A percentile compares a stretch with the other conserved stretches of the same genome.
Evolutionary conservation across 2,888 invertebrate genomes (phyloP).

Genomic region (Latrodectus hesperus): DNA sequence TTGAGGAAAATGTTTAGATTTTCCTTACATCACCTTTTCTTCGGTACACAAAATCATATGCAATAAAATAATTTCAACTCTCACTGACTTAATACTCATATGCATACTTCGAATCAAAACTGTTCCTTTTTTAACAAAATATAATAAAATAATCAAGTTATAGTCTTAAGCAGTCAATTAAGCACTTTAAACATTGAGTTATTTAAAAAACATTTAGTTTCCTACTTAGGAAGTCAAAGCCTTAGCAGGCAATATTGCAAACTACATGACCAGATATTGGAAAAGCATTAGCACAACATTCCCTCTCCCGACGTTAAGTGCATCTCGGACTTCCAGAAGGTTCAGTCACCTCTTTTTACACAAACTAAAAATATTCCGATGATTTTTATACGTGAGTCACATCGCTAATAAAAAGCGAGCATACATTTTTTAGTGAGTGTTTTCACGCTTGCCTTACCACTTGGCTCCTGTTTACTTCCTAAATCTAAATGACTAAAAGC

Average conservation of each 20-base stretch:
- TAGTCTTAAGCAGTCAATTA: too few species aligned
- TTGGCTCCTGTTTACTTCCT: slow-evolving; percentile 24
- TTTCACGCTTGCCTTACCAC: slow-evolving; percentile 48
- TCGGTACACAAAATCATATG: too few species aligned
- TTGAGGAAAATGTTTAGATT: too few species aligned
- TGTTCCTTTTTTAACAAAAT: too few species aligned
- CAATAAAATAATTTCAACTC: too few species aligned
- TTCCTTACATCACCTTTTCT: too few species aligned
- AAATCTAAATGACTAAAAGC: slow-evolving; percentile 42
- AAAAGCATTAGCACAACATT: slow-evolving; percentile 54
- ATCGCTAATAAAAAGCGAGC: slow-evolving; percentile 41
- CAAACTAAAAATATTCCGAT: slow-evolving; percentile 50
- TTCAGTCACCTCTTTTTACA: slow-evolving; percentile 55
- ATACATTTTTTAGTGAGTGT: slow-evolving; percentile 61
- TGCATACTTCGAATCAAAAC: too few species aligned
- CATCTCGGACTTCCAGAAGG: slow-evolving; percentile 26
- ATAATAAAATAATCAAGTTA: too few species aligned
- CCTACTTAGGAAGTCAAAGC: too few species aligned
- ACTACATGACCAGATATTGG: slow-evolving; percentile 27
- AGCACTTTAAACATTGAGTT: too few species aligned
- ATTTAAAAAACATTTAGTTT: too few species aligned
- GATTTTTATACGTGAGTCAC: slow-evolving; percentile 41
- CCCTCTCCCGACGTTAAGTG: slow-evolving; percentile 33
- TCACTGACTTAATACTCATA: too few species aligned
- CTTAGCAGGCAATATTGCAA: background rate